Percentiles rank a stretch among this genome's conserved stretches.
phyloP scores from a whole-genome alignment of 2,888 invertebrate species.

The Barypeithes pellucidus region DNA sequence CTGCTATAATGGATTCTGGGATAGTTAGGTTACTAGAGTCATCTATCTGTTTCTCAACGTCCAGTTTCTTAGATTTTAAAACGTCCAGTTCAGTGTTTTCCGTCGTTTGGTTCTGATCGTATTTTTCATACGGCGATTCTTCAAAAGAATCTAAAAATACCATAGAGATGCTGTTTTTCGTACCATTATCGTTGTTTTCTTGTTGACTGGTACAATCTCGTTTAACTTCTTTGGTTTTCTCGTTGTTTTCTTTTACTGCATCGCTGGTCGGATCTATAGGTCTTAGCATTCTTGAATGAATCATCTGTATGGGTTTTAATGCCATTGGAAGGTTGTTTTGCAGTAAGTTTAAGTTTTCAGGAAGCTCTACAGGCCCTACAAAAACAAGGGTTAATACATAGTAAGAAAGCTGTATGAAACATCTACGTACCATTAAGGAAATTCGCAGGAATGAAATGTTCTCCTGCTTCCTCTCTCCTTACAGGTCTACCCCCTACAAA shows the following conservation, averaged over 20 bases:
- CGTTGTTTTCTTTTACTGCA: slow-evolving; percentile 9
- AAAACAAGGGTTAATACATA: too few relatives aligned
- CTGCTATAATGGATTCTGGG: neutral
- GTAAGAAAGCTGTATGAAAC: neutral
- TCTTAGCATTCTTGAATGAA: slow-evolving; percentile 22
- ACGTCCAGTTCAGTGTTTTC: neutral
- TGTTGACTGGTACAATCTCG: slow-evolving; percentile 1
- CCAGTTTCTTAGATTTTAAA: neutral
- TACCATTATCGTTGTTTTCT: neutral
- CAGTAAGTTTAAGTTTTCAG: neutral
- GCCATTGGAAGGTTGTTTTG: neutral
- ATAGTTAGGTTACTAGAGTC: neutral
- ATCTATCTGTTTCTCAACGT: neutral
- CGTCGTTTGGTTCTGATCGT: neutral
- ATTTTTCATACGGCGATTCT: neutral
- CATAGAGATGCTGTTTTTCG: neutral
- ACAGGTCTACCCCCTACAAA: slow-evolving; percentile 33
- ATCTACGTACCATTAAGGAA: slow-evolving; percentile 12
- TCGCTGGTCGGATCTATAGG: slow-evolving; percentile 2
- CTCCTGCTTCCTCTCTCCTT: neutral
- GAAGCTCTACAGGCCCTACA: neutral
- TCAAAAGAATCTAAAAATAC: slow-evolving; percentile 2
- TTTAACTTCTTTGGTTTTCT: slow-evolving; percentile 14
- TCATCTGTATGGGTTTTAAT: neutral
- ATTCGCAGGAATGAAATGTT: slow-evolving; percentile 1